Base-by-base conservation (phyloP, 2,113 vertebrate genomes). In the Petrocephalus microphthalmus region DNA sequence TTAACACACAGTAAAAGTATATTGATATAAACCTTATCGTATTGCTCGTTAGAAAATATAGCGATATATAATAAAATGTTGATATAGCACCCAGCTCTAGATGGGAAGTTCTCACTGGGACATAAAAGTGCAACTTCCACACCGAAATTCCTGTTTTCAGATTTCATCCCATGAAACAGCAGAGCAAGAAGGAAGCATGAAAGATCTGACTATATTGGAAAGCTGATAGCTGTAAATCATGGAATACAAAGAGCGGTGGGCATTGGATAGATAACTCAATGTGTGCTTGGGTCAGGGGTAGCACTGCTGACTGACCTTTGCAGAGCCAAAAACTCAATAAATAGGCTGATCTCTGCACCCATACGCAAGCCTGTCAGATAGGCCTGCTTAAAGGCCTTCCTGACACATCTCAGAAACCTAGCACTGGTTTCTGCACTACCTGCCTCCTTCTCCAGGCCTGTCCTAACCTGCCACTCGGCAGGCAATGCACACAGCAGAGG, bases 381-480 rank as follows among this genome's bases (percentile, higher is more conserved):
- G 87, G 2, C 45, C 8, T 1, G 17, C 33, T 25, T 22, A 5
- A 37, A 25, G 49, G 33, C n/a, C 22, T 8, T 22, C 37, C 57
- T 57, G 54, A 22, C 57, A 7, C 15, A 7, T 74, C 67, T 67
- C 42, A 60, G 42, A 42, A 20, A 49, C 64, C 47, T 17, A 29
- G 71, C 17, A 56, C 42, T 49, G 29, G 64, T 54, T 29, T 20
- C 57, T 78, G 83, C 51, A 25, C 88, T 91, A 37, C 52, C 49
- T 67, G 33, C 33, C 88, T 89, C 89, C 90, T 74, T 88, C 89
- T 82, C 88, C 83, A 88, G 91, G 90, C 88, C 90, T 95, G 95
- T 95, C 94, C 93, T 93, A 95, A 96, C 95, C 94, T 95, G 95
- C 94, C 94, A 92, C 89, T 94, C 92, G 93, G 92, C 93, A 93